Conservation (phyloP, 2,888 invertebrate genomes). For the Apotomis capreana region DNA sequence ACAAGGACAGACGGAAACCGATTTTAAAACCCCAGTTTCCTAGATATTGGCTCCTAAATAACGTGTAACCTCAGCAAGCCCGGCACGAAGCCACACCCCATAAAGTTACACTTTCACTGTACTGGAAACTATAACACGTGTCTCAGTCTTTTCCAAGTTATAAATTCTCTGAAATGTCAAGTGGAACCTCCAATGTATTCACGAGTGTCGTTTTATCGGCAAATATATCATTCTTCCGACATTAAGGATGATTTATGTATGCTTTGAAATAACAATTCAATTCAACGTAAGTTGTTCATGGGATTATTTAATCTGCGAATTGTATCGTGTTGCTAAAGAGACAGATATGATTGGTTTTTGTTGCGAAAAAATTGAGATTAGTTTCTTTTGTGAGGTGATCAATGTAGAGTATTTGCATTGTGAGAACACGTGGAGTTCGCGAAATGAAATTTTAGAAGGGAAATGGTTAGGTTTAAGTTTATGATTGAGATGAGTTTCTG, state of each 20-base stretch:
- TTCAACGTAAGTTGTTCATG: conserved; percentile 51
- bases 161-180: conserved; percentile 59
- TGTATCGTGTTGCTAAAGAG: neutral
- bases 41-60: neutral
- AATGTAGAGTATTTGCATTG: too few relatives aligned
- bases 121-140: conserved; percentile 46
- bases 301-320: conserved; percentile 9
- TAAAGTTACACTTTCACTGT: conserved; percentile 42
- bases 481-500: too few relatives aligned
- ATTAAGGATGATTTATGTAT: conserved; percentile 68
- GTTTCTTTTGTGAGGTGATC: neutral
- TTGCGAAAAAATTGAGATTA: neutral
- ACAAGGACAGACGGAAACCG: neutral
- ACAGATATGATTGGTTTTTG: neutral
- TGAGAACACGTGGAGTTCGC: too few relatives aligned
- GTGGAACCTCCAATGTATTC: conserved; percentile 65
- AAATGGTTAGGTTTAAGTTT: too few relatives aligned
- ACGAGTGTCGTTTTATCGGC: conserved; percentile 69
- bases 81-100: neutral
- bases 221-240: conserved; percentile 71
- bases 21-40: neutral
- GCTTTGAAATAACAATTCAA: conserved; percentile 66
- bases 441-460: too few relatives aligned
- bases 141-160: conserved; percentile 45
- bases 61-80: neutral